Evolutionary conservation across 2,113 vertebrate species (phyloP).

Genomic region (Lampris incognitus): DNA sequence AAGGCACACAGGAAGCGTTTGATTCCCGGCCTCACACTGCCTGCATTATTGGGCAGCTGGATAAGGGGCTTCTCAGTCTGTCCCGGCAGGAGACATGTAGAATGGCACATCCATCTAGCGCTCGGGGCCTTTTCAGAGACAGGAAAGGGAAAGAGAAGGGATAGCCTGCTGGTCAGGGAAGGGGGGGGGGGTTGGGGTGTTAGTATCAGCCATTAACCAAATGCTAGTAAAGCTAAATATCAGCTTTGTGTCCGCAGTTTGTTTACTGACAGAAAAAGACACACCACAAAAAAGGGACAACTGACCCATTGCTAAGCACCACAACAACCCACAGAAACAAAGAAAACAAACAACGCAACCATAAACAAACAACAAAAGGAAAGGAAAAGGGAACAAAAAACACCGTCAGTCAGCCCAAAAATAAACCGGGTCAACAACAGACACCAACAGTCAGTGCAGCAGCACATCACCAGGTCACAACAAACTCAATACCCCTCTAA

Average conservation of each 20-base stretch:
- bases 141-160: conserved; percentile 61
- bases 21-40: conserved; percentile 77
- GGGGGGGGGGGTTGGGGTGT: conserved; percentile 10
- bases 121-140: conserved; percentile 52
- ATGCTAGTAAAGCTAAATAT: conserved; percentile 10
- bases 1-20: conserved; percentile 81
- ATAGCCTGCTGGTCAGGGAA: conserved; percentile 19
- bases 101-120: conserved; percentile 62
- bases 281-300: too few species aligned
- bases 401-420: too few species aligned
- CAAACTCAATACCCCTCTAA: too few species aligned
- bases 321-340: too few species aligned
- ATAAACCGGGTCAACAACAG: too few species aligned
- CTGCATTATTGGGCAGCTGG: conserved; percentile 74
- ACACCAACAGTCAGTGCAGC: too few species aligned
- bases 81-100: conserved; percentile 62
- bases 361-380: too few species aligned
- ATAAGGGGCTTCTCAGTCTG: conserved; percentile 76
- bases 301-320: too few species aligned
- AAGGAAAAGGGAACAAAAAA: too few species aligned
- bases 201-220: conserved; percentile 35
- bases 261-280: background rate
- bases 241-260: conserved; percentile 7
- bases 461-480: too few species aligned
- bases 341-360: too few species aligned